Evolutionary conservation across 1,140 invertebrate genomes (phyloP).

Genomic region (Ceratosolen fusciceps): DNA sequence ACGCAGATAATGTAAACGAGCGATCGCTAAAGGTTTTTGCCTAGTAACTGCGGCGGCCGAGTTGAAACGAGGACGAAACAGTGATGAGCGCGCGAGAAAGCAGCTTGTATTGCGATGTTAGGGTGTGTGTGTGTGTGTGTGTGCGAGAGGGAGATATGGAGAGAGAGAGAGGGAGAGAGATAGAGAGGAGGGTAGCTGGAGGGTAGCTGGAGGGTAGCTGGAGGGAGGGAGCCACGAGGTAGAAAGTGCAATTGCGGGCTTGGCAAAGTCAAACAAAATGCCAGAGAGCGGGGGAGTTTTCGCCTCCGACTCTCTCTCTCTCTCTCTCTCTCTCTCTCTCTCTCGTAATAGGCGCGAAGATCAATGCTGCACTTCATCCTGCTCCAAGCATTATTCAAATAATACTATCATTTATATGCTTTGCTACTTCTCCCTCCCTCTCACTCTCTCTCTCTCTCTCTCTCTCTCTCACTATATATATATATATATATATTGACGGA

Average conservation of each 20-base stretch:
- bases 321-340: no score
- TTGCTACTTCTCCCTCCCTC: no score
- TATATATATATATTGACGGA: no score
- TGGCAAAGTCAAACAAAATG: slow-evolving; percentile 44
- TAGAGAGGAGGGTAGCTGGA: not conserved
- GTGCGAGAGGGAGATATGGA: no score
- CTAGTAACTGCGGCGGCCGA: not conserved
- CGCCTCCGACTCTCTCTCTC: slow-evolving; percentile 7
- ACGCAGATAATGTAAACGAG: not conserved
- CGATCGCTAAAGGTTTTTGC: not conserved
- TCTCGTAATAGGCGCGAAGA: slow-evolving; percentile 39
- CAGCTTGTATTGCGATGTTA: no score
- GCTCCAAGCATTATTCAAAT: slow-evolving; percentile 47
- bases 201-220: no score
- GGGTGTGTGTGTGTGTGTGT: no score
- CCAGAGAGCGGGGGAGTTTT: not conserved
- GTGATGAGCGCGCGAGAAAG: not conserved
- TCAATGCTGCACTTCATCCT: slow-evolving; percentile 46
- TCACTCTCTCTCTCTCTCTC: no score
- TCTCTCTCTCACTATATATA: no score
- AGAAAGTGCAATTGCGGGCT: slow-evolving; percentile 6
- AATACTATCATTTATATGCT: slow-evolving; percentile 45
- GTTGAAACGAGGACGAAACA: slow-evolving; percentile 7
- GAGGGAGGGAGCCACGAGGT: no score
- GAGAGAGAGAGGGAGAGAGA: not conserved